These are phyloP conservation scores for Odontesthes bonariensis DNA, from an alignment of 2,113 vertebrate species.

Conservation along the genomic window DNA sequence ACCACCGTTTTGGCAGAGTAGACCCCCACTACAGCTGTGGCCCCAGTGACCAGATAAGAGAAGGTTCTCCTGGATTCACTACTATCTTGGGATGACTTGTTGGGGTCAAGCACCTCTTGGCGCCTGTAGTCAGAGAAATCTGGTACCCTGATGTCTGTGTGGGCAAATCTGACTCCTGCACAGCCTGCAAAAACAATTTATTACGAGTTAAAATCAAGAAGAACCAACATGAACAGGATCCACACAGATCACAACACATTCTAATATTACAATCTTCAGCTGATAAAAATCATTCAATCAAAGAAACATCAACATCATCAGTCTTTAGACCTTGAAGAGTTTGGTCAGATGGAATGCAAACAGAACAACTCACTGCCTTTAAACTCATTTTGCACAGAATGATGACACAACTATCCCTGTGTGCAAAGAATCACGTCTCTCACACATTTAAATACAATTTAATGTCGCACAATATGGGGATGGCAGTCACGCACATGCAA, in stretches of 20 bases:
- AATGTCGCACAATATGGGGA: no score
- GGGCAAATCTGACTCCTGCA: conserved; percentile 84
- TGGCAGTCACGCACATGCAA: no score
- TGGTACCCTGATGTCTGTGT: conserved; percentile 89
- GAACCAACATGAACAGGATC: background rate
- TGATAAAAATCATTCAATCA: no score
- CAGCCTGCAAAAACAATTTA: conserved; percentile 70
- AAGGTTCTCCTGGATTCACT: conserved; percentile 85
- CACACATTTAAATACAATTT: no score
- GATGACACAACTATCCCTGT: no score
- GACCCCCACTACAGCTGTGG: conserved; percentile 79
- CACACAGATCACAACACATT: background rate
- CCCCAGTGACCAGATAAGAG: conserved; percentile 91
- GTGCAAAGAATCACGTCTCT: no score
- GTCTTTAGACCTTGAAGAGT: no score
- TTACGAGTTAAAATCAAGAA: background rate
- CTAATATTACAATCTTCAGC: background rate
- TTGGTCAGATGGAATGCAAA: no score
- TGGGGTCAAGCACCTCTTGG: conserved; percentile 81
- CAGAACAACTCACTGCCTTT: no score
- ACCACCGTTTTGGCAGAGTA: conserved; percentile 90
- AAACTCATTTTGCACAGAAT: no score
- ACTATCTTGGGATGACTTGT: conserved; percentile 85
- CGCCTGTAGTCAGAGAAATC: conserved; percentile 92
- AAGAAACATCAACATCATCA: no score